phyloP scores from a whole-genome alignment of 2,888 invertebrate species.

The Aporophyla lueneburgensis region DNA sequence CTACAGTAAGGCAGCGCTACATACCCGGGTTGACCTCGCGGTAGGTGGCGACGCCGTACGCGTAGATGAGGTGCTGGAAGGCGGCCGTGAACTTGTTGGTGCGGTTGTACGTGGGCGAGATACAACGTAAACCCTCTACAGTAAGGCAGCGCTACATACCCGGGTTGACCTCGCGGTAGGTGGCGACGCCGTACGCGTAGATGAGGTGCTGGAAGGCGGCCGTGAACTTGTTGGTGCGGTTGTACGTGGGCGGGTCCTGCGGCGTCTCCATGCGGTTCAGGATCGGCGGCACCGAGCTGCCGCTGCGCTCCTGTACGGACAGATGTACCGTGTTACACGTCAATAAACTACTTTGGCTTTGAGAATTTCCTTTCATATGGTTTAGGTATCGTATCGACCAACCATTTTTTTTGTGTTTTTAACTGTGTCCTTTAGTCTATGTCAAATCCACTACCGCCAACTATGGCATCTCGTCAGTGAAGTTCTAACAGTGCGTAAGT shows the following conservation, averaged over 20 bases:
- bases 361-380: not conserved
- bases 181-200: constrained; percentile 98
- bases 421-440: too few species aligned
- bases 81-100: constrained; percentile 99
- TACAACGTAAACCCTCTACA: not conserved
- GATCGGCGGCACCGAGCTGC: constrained; percentile 98
- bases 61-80: constrained; percentile 98
- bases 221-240: constrained; percentile 99
- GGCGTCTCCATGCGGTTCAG: constrained; percentile 97
- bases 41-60: constrained; percentile 98
- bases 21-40: constrained; percentile 98
- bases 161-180: constrained; percentile 99
- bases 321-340: not conserved
- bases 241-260: constrained; percentile 98
- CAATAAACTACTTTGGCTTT: not conserved
- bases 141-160: constrained; percentile 82
- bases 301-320: constrained; percentile 94
- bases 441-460: too few species aligned
- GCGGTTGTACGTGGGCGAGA: constrained; percentile 87
- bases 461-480: too few species aligned
- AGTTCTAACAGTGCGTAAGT: too few species aligned
- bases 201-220: constrained; percentile 98
- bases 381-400: not conserved
- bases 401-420: not conserved
- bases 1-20: constrained; percentile 28